Percentiles rank a stretch among this genome's conserved stretches.
phyloP scores from a whole-genome alignment of 2,888 invertebrate genomes.

The Noctua pronuba region DNA sequence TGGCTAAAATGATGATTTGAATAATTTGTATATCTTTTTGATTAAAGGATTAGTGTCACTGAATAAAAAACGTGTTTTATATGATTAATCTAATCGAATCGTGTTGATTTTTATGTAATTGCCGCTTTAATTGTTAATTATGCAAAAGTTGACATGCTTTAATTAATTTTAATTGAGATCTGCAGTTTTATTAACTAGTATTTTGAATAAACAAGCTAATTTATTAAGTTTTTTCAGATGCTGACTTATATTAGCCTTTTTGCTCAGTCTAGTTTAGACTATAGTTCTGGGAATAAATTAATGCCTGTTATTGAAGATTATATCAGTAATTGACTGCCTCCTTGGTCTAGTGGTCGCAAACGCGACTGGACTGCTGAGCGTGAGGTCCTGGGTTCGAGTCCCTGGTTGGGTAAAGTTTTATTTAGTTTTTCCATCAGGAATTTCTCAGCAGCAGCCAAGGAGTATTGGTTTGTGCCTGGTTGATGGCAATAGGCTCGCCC shows the following conservation, averaged over 20 bases:
- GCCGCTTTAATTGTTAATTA: background rate
- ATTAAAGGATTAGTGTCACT: constrained; percentile 30
- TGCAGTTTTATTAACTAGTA: background rate
- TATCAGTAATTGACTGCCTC: too few relatives aligned
- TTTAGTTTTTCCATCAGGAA: background rate
- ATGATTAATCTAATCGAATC: constrained; percentile 22
- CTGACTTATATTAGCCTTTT: background rate
- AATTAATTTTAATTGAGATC: background rate
- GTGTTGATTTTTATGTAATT: constrained; percentile 17
- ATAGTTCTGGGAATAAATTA: background rate
- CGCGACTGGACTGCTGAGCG: background rate
- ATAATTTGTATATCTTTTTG: constrained; percentile 14
- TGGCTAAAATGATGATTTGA: constrained; percentile 7
- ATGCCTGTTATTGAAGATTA: background rate
- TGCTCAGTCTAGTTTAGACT: background rate
- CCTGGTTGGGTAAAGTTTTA: background rate
- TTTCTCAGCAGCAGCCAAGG: background rate
- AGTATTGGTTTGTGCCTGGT: background rate
- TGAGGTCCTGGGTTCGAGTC: background rate
- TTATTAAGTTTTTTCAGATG: background rate
- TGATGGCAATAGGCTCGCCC: background rate
- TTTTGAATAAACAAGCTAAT: background rate
- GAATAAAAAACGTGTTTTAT: background rate
- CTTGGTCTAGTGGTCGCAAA: background rate
- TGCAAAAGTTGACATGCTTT: constrained; percentile 4